These are phyloP conservation scores for Adelges cooleyi DNA, from an alignment of 1,140 invertebrate species.

Conservation along the genomic window DNA sequence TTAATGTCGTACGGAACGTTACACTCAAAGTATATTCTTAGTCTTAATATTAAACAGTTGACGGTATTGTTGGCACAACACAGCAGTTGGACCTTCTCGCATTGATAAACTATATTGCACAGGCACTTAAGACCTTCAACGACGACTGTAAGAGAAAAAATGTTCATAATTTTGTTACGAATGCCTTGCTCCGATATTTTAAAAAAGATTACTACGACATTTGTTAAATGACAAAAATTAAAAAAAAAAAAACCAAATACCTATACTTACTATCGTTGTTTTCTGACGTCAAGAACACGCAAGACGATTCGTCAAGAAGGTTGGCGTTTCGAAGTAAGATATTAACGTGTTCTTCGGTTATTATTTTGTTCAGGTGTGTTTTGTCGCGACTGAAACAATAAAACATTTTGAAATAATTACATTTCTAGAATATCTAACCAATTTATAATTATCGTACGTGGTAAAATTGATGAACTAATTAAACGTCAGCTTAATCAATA, in stretches of 20 bases:
- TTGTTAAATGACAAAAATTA: no score
- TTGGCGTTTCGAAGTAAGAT: slow-evolving; percentile 52
- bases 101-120: slow-evolving; percentile 81
- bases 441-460: no score
- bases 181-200: no score
- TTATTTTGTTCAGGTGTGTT: slow-evolving; percentile 52
- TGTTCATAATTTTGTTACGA: no score
- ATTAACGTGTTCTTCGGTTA: slow-evolving; percentile 53
- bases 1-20: slow-evolving; percentile 52
- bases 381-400: slow-evolving; percentile 56
- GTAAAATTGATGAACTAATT: not conserved
- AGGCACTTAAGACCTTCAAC: slow-evolving; percentile 76
- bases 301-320: slow-evolving; percentile 35
- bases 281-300: slow-evolving; percentile 4
- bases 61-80: slow-evolving; percentile 60
- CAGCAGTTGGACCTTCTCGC: slow-evolving; percentile 51
- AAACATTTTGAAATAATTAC: not conserved
- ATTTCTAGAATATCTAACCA: not conserved
- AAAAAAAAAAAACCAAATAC: no score
- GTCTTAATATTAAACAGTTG: slow-evolving; percentile 57
- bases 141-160: slow-evolving; percentile 43
- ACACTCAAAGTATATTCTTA: slow-evolving; percentile 54
- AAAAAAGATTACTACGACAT: no score
- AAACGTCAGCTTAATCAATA: not conserved
- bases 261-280: slow-evolving; percentile 19